Percentiles rank a stretch among this genome's conserved stretches.
These are phyloP conservation scores for Hedya salicella DNA, from an alignment of 2,888 invertebrate species.

Conservation along the genomic window DNA sequence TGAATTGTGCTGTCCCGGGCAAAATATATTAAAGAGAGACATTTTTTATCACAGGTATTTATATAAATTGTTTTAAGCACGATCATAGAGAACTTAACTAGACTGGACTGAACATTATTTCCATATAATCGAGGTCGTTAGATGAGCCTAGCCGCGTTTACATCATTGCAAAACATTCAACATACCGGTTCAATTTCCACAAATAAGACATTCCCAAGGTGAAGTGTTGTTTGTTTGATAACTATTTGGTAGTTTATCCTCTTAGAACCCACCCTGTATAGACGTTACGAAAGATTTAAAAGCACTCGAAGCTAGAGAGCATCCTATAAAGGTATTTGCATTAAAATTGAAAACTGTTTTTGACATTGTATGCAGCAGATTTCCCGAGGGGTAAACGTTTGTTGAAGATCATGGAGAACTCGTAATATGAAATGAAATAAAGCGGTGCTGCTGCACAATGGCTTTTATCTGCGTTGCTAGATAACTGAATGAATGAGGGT, in stretches of 20 bases:
- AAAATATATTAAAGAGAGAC: no score
- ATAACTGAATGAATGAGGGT: constrained; percentile 4
- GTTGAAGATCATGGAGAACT: constrained; percentile 32
- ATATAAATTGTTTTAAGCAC: no score
- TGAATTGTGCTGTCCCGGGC: no score
- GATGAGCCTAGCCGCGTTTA: no score
- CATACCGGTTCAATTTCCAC: no score
- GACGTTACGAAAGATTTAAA: constrained; percentile 45
- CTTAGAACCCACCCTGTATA: constrained; percentile 12
- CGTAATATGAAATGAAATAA: constrained; percentile 32
- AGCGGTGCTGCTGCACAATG: background rate
- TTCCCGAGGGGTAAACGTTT: constrained; percentile 38
- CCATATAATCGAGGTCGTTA: no score
- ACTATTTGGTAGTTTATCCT: background rate
- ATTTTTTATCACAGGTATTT: no score
- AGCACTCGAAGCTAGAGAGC: constrained; percentile 23
- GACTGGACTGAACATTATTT: no score
- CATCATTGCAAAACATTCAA: no score
- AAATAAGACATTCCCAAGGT: no score
- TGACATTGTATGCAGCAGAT: constrained; percentile 38
- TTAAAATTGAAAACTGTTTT: constrained; percentile 43
- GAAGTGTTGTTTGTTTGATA: no score
- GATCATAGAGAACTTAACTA: no score
- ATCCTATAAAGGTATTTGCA: constrained; percentile 39
- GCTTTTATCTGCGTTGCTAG: constrained; percentile 4